Evolutionary conservation across 2,797 vertebrate species (phyloP).

Genomic region (Halcyon leucocephala): DNA sequence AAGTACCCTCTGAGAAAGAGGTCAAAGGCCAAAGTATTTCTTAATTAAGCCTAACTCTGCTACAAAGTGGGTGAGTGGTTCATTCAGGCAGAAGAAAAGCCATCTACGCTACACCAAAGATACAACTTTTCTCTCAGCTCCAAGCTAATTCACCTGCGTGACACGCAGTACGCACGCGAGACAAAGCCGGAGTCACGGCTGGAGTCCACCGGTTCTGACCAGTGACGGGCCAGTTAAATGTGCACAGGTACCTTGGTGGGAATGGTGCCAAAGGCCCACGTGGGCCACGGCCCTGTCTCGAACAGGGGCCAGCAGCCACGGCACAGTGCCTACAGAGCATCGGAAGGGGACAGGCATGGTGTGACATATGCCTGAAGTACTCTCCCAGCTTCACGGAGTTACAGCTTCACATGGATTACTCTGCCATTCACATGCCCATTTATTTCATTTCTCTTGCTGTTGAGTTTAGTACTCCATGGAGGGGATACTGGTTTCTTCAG

Average conservation of each 20-base stretch:
- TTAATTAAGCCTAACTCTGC: neutral
- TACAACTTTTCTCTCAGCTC: neutral
- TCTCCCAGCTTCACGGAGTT: neutral
- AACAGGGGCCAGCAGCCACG: neutral
- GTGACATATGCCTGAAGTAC: neutral
- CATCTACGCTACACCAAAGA: neutral
- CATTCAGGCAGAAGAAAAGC: neutral
- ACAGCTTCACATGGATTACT: neutral
- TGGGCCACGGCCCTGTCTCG: neutral
- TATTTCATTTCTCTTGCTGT: neutral
- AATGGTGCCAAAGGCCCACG: neutral
- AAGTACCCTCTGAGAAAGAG: neutral
- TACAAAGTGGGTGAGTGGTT: neutral
- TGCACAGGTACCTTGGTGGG: neutral
- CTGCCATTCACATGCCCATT: neutral
- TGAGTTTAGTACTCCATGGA: neutral
- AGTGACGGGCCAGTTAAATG: neutral
- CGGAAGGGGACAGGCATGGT: neutral
- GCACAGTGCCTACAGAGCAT: neutral
- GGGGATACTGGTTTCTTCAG: neutral
- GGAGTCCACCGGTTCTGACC: neutral
- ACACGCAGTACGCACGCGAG: neutral
- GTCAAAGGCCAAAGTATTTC: neutral
- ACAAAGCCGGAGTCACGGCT: accelerated
- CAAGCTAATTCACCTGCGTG: accelerated